Evolutionary conservation across 2,113 vertebrate genomes (phyloP).

Genomic region (Dermatemys mawii): DNA sequence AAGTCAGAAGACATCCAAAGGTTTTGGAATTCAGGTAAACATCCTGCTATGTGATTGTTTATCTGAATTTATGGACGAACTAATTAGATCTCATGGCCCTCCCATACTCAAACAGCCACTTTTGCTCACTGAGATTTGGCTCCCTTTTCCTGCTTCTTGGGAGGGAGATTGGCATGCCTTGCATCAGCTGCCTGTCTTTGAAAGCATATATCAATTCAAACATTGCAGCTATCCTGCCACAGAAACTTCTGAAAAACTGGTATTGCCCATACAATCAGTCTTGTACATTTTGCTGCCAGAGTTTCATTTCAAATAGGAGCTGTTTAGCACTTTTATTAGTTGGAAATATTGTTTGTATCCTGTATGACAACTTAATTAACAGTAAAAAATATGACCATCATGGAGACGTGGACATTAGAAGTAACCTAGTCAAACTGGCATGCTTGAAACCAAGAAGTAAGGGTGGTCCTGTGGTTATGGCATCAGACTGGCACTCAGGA

Average conservation of each 20-base stretch:
- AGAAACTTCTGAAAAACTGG: background rate
- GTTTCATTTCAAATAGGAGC: background rate
- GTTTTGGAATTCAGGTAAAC: background rate
- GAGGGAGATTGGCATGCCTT: background rate
- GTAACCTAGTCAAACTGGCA: conserved; percentile 1
- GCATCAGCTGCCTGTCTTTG: background rate
- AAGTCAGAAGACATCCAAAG: background rate
- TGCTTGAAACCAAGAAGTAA: background rate
- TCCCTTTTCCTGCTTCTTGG: background rate
- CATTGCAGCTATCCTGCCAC: background rate
- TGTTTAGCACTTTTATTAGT: background rate
- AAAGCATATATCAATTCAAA: fast-evolving
- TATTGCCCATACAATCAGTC: background rate
- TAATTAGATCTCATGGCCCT: background rate
- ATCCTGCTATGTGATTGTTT: background rate
- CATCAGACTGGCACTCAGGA: background rate
- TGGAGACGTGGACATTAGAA: background rate
- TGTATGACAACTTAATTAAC: background rate
- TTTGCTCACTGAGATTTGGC: background rate
- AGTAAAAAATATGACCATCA: background rate
- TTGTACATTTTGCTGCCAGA: background rate
- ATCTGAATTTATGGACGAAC: fast-evolving
- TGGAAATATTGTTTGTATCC: background rate
- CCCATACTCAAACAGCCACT: background rate
- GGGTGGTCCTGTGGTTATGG: background rate